These are phyloP conservation scores for Odontamblyopus rebecca DNA, from an alignment of 2,797 vertebrate genomes.

Conservation along the genomic window DNA sequence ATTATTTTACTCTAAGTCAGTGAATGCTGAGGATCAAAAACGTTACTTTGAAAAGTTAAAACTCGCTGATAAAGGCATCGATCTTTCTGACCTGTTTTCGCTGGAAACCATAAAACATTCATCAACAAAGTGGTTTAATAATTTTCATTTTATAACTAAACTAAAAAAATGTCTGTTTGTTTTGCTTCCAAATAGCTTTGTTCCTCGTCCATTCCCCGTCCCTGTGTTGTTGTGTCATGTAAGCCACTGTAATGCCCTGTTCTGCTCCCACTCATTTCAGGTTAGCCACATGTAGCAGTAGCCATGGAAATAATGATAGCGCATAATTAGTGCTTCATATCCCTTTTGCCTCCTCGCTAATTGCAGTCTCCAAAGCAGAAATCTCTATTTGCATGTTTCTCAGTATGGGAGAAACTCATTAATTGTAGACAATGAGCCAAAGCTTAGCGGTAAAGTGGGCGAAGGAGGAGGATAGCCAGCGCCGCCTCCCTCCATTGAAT, in stretches of 20 bases:
- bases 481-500: constrained; percentile 53
- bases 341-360: constrained; percentile 66
- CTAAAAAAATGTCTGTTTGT: neutral
- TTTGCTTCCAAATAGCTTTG: constrained; percentile 15
- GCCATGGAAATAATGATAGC: constrained; percentile 75
- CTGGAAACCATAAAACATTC: too few species aligned
- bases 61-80: too few species aligned
- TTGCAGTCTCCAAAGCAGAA: constrained; percentile 72
- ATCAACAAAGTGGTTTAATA: too few species aligned
- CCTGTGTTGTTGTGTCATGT: constrained; percentile 28
- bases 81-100: too few species aligned
- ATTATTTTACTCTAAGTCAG: too few species aligned
- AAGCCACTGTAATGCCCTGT: constrained; percentile 37
- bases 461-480: constrained; percentile 61
- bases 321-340: constrained; percentile 74
- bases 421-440: constrained; percentile 78
- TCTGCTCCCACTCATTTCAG: constrained; percentile 45
- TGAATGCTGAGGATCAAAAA: too few species aligned
- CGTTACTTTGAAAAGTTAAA: too few species aligned
- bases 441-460: constrained; percentile 71
- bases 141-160: neutral
- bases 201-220: constrained; percentile 32
- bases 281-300: constrained; percentile 59
- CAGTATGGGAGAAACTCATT: constrained; percentile 76
- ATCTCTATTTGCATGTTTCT: constrained; percentile 77